Base-by-base conservation (phyloP, 2,113 vertebrate genomes). In the Leptobrachium ailaonicum region DNA sequence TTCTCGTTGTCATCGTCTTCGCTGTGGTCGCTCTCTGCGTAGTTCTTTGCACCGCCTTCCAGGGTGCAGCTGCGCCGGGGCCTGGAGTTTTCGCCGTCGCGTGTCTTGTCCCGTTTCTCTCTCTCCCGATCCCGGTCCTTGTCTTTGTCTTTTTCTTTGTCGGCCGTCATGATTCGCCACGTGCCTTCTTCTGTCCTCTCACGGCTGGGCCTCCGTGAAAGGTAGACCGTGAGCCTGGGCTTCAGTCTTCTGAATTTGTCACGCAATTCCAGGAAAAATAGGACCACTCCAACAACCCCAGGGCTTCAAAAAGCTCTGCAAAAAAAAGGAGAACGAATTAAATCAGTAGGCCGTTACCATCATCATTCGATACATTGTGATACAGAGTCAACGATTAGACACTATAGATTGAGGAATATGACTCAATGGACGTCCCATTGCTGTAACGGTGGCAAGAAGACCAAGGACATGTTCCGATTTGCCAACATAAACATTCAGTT, bases 161-260 rank as follows among this genome's bases (percentile, higher is more conserved):
- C 97, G 0, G 96, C 96, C 87, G 97, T 99, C 97, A 99, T 99
- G 97, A 99, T 99, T 95, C 96, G 95, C 97, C 97, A 99, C 95
- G 97, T 99, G 95, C 97, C 97, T 99, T 99, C 97, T 96, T 99
- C 97, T 96, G 97, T 99, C 97, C 97, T 99, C 97, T 99, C 97
- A 99, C 97, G 97, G 97, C 97, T 98, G 92, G 97, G 97, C 97
- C 97, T 99, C 97, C 97, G 97, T 99, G 97, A 99, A 99, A 99
- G 97, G 97, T 99, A 99, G 97, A 99, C 97, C 95, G 97, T 99
- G 89, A 99, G 96, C 96, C 97, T 98, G 97, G 97, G 97, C 97
- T 99, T 99, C 97, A 99, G 97, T 98, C 97, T 99, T 99, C 97
- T 99, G 97, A 98, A 98, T 99, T 98, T 98, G 95, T 94, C 92